Base-by-base conservation (phyloP, 2,113 vertebrate genomes). In the Oxygymnocypris stewartii region DNA sequence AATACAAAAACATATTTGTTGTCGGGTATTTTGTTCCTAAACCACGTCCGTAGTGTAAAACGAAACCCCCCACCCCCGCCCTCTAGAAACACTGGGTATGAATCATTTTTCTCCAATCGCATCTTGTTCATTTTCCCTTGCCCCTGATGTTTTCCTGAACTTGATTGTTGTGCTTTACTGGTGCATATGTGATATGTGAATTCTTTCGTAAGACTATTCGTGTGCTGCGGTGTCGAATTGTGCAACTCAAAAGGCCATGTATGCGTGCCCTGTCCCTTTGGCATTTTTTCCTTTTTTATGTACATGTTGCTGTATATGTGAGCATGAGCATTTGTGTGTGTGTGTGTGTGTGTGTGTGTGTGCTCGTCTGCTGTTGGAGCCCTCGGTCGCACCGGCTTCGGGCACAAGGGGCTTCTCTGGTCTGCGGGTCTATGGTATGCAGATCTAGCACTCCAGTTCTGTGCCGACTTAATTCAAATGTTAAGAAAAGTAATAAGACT, bases 311-410 rank as follows among this genome's bases (percentile, higher is more conserved):
- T 83, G 84, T 88, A 82, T 88, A 80, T 35, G 84, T 88, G 83
- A 82, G 73, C 63, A 84, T 85, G 83, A 85, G 88, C 80, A 79
- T 86, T 65, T 85, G 77, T 65, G 87, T 76, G 87, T 63, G 83
- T 40, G 40, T n/a, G n/a, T n/a, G n/a, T 16, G 47, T 2, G 63
- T 83, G 81, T 79, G 90, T 61, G 84, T 85, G 49, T 69, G 85
- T 88, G 89, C 90, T 88, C 86, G 65, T 78, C 82, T 88, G 90
- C 89, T 89, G 89, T 88, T 87, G 84, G 3, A 86, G 90, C 88
- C 86, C 86, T 37, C 35, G 35, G 35, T 37, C 35, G 35, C 35
- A 37, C 35, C 35, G 35, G 35, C 86, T 85, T 78, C 47, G 18
- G 69, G 35, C 35, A 37, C 20, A 13, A 79, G 79, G 78, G 84